Evolutionary conservation across 2,797 vertebrate species (phyloP).

Genomic region (Borostomias antarcticus): DNA sequence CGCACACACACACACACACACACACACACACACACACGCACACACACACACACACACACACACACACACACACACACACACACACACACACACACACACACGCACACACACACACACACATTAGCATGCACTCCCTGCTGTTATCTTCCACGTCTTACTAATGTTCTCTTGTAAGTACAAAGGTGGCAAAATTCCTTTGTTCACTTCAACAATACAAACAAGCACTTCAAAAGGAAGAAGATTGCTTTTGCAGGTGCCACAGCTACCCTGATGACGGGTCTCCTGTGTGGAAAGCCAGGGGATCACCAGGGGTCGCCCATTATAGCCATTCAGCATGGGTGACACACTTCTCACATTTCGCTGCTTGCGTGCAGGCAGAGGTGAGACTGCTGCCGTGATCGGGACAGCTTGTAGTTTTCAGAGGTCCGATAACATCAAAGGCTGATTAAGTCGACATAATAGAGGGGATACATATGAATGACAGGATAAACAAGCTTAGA

Average conservation of each 20-base stretch:
- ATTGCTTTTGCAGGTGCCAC: conserved; percentile 70
- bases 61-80: conserved; percentile 4
- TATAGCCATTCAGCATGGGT: conserved; percentile 52
- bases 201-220: conserved; percentile 73
- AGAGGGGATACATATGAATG: too few species aligned
- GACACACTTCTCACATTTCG: conserved; percentile 52
- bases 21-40: not conserved
- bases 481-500: too few species aligned
- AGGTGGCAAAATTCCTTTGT: conserved; percentile 76
- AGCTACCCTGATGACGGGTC: conserved; percentile 59
- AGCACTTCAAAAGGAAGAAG: conserved; percentile 75
- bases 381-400: conserved; percentile 35
- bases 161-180: conserved; percentile 67
- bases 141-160: conserved; percentile 62
- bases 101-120: conserved; percentile 38
- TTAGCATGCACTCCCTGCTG: conserved; percentile 35
- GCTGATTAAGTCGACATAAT: too few species aligned
- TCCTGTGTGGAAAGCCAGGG: conserved; percentile 55
- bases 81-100: conserved; percentile 23
- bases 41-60: not conserved
- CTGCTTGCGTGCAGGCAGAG: conserved; percentile 32
- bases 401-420: too few species aligned
- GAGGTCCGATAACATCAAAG: too few species aligned
- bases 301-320: conserved; percentile 49
- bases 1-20: conserved; percentile 8